phyloP scores from a whole-genome alignment of 1,140 invertebrate species.

The Portunus trituberculatus region DNA sequence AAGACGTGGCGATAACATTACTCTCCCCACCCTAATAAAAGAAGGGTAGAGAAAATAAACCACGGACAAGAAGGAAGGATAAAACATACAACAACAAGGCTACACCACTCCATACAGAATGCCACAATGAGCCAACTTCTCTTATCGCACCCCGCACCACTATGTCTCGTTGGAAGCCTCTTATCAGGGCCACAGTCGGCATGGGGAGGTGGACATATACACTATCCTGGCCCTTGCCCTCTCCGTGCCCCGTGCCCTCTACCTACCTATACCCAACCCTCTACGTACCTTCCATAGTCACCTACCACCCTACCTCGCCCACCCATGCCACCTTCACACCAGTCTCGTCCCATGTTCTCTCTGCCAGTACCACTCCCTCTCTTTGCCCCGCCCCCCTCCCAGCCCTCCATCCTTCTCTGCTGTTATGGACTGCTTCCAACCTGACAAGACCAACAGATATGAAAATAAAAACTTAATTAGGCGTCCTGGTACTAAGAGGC shows the following conservation, averaged over 20 bases:
- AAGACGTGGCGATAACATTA: too few relatives aligned
- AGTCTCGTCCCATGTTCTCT: background rate
- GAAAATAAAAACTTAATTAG: conserved; percentile 24
- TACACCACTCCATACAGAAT: background rate
- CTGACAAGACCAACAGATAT: conserved; percentile 4
- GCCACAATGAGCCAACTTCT: background rate
- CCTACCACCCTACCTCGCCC: background rate
- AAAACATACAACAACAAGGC: too few relatives aligned
- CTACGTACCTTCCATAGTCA: background rate
- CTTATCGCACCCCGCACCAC: background rate
- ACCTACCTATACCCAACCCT: background rate
- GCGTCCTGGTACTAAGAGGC: background rate
- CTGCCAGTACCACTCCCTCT: background rate
- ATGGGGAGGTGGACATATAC: background rate
- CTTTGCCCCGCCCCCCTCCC: background rate
- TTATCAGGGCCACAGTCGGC: conserved; percentile 17
- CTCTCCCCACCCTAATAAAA: too few relatives aligned
- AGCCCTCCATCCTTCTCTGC: background rate
- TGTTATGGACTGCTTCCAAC: background rate
- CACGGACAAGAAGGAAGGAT: too few relatives aligned
- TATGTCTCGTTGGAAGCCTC: background rate
- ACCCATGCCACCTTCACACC: background rate
- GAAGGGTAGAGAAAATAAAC: too few relatives aligned
- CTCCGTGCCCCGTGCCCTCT: background rate
- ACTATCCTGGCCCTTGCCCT: background rate